Evolutionary conservation across 2,797 vertebrate species (phyloP).

Genomic region (Avahi laniger): DNA sequence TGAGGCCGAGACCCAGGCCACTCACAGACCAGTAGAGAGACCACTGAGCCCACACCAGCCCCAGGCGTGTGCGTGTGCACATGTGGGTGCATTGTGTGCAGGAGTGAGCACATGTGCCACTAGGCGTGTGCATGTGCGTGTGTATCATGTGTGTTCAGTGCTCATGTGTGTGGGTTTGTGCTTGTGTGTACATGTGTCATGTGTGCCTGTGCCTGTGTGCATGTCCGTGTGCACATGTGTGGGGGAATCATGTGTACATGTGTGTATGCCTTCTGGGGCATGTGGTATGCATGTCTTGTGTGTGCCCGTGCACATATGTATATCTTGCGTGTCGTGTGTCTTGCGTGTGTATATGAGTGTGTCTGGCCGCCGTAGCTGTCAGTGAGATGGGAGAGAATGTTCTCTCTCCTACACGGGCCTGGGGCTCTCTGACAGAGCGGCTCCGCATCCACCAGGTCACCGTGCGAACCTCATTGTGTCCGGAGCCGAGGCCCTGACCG

Average conservation of each 20-base stretch:
- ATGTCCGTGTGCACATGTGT: background rate
- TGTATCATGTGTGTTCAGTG: too few relatives aligned
- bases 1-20: background rate
- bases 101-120: background rate
- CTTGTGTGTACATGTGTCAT: background rate
- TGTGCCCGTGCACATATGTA: background rate
- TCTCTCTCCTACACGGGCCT: background rate
- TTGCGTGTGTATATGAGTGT: rapidly evolving
- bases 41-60: rapidly evolving
- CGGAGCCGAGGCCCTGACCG: background rate
- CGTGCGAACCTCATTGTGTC: rapidly evolving
- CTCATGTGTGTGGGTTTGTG: background rate
- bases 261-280: background rate
- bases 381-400: background rate
- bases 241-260: rapidly evolving
- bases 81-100: too few relatives aligned
- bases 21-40: background rate
- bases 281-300: rapidly evolving
- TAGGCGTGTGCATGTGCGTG: too few relatives aligned
- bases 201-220: background rate
- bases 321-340: too few relatives aligned
- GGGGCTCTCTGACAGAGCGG: too few relatives aligned
- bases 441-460: background rate
- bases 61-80: rapidly evolving
- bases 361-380: background rate